Evolutionary conservation across 2,888 invertebrate genomes (phyloP).

Genomic region (Meghimatium bilineatum): DNA sequence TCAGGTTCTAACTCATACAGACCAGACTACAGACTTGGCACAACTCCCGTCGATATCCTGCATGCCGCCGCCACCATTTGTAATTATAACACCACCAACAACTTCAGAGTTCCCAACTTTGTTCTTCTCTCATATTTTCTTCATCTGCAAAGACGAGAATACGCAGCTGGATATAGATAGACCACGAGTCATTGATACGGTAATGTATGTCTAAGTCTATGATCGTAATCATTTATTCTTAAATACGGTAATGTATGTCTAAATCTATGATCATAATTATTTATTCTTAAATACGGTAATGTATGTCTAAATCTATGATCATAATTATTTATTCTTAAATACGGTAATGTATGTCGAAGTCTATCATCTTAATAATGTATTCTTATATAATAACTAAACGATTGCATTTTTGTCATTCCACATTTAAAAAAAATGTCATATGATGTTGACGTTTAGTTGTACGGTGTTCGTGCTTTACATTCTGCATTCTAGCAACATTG

Average conservation of each 20-base stretch:
- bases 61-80: neutral
- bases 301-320: neutral
- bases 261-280: neutral
- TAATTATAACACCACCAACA: neutral
- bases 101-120: neutral
- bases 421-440: no score
- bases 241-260: conserved; percentile 4
- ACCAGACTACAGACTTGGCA: neutral
- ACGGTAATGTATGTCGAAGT: neutral
- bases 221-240: no score
- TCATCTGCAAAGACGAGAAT: conserved; percentile 3
- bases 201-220: neutral
- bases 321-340: no score
- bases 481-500: no score
- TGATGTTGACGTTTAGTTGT: no score
- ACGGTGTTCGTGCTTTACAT: no score
- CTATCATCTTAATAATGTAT: no score
- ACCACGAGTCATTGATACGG: neutral
- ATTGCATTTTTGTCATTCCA: no score
- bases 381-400: no score
- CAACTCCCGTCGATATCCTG: neutral
- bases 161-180: neutral
- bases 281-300: no score
- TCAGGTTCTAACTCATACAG: no score
- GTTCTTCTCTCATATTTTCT: conserved; percentile 4